Percentiles rank a stretch among this genome's conserved stretches.
phyloP scores from a whole-genome alignment of 2,888 invertebrate species.

The Cybosia mesomella region DNA sequence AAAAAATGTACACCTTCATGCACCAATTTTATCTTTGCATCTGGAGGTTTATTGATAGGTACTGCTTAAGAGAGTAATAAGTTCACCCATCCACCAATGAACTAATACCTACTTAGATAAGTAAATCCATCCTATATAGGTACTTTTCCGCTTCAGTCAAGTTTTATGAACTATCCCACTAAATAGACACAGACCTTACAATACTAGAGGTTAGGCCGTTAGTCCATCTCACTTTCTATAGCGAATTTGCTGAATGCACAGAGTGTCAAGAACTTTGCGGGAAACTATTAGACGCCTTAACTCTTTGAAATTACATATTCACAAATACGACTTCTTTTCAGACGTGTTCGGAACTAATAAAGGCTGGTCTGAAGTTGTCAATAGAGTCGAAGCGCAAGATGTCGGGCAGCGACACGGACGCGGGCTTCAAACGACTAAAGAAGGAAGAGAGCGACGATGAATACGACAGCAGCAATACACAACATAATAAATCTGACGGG shows the following conservation, averaged over 20 bases:
- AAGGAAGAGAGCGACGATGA: constrained; percentile 89
- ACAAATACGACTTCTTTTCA: constrained; percentile 76
- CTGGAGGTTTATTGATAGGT: background rate
- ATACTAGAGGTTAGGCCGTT: too few species aligned
- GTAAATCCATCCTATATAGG: too few species aligned
- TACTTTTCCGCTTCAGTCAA: too few species aligned
- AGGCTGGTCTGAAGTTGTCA: constrained; percentile 95
- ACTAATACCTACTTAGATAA: too few species aligned
- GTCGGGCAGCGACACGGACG: constrained; percentile 88
- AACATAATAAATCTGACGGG: constrained; percentile 85
- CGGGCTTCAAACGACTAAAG: constrained; percentile 81
- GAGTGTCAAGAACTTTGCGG: too few species aligned
- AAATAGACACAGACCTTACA: background rate
- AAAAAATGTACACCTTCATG: background rate
- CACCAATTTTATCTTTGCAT: background rate
- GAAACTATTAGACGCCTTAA: too few species aligned
- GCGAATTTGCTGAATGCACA: too few species aligned
- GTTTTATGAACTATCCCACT: background rate
- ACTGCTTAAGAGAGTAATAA: too few species aligned
- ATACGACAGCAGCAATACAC: constrained; percentile 85
- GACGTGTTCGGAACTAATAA: constrained; percentile 96
- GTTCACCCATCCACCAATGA: too few species aligned
- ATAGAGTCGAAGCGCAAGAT: constrained; percentile 95
- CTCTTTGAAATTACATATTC: too few species aligned
- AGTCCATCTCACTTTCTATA: background rate